Evolutionary conservation across 2,797 vertebrate species (phyloP), one percentile per base, ranked within the genome.

Genomic region (Helostoma temminkii): DNA sequence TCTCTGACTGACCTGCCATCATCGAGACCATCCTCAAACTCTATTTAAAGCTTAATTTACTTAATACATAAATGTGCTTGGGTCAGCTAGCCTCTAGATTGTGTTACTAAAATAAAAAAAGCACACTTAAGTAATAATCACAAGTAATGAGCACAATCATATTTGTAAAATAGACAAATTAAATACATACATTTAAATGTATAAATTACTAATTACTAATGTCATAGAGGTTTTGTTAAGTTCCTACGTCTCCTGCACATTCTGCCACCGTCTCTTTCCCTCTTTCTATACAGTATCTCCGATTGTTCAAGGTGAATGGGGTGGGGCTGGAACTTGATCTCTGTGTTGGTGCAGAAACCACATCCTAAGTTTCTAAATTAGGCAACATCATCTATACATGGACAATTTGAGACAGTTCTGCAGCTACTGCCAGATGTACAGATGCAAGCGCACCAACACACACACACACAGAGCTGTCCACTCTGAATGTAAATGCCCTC

Each of bases 281-380:
- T 73, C 58, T 66, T 69, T 83, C 71, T 71, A 68, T 88, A 88
- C 85, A 83, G 81, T 87, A 80, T 71, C 71, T 61, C 45, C 84
- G 71, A 52, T 72, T 67, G 73, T 65, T 91, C 92, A 93, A 92
- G 92, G 92, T 93, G 91, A 93, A 92, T n/a, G 21, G 84, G 85
- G 89, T 32, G 78, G 84, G 78, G 82, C 75, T 16, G 58, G 80
- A 92, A 93, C 91, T 64, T 88, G 91, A 93, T 93, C 91, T 75
- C 67, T 42, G 70, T 72, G 84, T 89, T 91, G 81, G 80, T 81
- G 88, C 85, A 92, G 89, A 91, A 91, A 90, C 89, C 91, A 90
- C 89, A 82, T 92, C 89, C 92, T 79, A 89, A 89, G 80, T 81
- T 91, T 90, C 93, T 93, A 93, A 92, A 90, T 91, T 66, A 88